Evolutionary conservation across 2,888 invertebrate species (phyloP).

Genomic region (Halictus quadricinctus): DNA sequence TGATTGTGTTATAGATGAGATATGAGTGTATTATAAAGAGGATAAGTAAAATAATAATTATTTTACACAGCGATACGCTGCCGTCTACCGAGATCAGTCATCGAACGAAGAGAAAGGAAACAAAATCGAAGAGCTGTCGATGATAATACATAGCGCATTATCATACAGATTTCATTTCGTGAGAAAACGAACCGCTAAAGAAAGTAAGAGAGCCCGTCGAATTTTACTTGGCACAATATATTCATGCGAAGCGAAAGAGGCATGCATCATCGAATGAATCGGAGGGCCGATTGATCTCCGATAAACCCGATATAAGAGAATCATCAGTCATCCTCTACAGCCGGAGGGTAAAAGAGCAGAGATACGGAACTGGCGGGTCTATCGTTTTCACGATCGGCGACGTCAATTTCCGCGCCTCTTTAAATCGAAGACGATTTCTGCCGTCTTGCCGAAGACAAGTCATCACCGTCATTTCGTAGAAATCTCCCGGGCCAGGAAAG

Average conservation of each 20-base stretch:
- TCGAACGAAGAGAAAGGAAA: not conserved
- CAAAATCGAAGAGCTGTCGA: not conserved
- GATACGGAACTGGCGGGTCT: slow-evolving; percentile 13
- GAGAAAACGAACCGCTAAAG: not conserved
- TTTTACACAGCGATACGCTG: too few species aligned
- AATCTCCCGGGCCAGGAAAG: slow-evolving; percentile 59
- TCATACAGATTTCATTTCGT: not conserved
- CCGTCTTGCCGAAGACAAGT: slow-evolving; percentile 47
- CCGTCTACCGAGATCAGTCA: too few species aligned
- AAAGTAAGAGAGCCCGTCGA: slow-evolving; percentile 2
- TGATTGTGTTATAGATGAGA: too few species aligned
- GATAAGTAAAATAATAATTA: too few species aligned
- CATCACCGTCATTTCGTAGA: slow-evolving; percentile 59
- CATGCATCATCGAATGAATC: slow-evolving; percentile 6
- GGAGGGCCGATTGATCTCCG: slow-evolving; percentile 26
- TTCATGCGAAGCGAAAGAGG: slow-evolving; percentile 13
- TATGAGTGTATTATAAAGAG: too few species aligned
- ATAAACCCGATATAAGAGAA: slow-evolving; percentile 32
- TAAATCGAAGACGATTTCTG: slow-evolving; percentile 38
- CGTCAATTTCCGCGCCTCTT: slow-evolving; percentile 30
- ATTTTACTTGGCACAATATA: not conserved
- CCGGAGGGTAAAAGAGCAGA: slow-evolving; percentile 10
- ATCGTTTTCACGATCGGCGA: slow-evolving; percentile 43
- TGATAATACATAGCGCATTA: not conserved
- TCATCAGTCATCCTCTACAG: slow-evolving; percentile 59